Conservation (phyloP, 2,797 vertebrate genomes). For the Aldrovandia affinis region DNA sequence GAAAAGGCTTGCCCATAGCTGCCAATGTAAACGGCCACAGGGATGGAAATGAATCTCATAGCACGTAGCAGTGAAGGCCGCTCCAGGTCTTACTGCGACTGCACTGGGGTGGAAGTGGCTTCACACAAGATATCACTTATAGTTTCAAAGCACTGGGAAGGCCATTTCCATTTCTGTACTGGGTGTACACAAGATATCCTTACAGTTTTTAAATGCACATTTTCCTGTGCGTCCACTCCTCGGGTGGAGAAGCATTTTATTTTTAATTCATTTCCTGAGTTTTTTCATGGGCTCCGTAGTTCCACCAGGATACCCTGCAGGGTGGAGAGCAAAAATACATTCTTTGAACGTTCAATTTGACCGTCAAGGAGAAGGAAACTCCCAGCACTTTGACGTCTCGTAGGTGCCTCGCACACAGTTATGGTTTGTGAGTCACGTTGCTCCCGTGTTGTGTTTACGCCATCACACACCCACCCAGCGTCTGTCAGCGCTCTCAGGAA, state of each 20-base stretch:
- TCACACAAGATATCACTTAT: no score
- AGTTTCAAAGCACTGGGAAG: neutral
- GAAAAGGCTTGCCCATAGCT: neutral
- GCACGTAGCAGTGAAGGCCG: no score
- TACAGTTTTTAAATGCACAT: neutral
- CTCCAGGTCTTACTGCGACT: no score
- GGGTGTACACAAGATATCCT: neutral
- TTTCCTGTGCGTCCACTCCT: neutral
- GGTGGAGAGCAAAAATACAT: no score
- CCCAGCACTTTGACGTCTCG: no score
- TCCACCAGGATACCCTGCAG: neutral
- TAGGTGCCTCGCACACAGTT: no score
- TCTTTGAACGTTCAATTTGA: no score
- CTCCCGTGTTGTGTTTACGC: neutral
- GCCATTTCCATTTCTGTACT: no score
- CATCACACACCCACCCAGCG: slow-evolving; percentile 16
- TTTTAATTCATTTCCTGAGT: neutral
- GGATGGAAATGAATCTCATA: neutral
- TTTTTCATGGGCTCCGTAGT: neutral
- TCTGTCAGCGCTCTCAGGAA: slow-evolving; percentile 11
- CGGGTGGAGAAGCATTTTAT: neutral
- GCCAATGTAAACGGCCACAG: neutral
- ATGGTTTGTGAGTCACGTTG: neutral
- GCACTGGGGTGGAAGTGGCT: no score
- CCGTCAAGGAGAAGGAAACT: no score